Evolutionary conservation across 2,888 invertebrate species (phyloP), one percentile per base, ranked within the genome.

Genomic region (Trichopoda pennipes): DNA sequence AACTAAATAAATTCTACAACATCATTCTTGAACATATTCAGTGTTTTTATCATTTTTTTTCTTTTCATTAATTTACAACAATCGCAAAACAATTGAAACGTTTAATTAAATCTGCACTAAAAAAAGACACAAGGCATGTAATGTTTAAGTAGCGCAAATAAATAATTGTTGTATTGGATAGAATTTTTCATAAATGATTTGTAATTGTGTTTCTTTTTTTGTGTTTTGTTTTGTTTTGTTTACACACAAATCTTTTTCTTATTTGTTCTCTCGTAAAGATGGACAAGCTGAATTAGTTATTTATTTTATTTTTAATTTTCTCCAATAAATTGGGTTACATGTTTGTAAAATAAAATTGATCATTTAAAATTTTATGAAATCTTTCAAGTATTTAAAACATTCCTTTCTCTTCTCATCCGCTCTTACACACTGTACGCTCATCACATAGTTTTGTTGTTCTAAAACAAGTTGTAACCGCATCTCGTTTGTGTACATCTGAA

Each of bases 11-110:
- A 12, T 38, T 38, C 38, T 44, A 4, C 6, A n/a, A n/a, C 42
- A 14, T 44, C 42, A 14, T 44, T 44, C 1, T 49, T 28, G 8
- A 28, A 4, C 28, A 6, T 47, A 17, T 17, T 47, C n/a, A 72
- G 70, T 7, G 42, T 60, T 63, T 42, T 61, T 49, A 16, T 17
- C 47, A 10, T 56, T 53, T 55, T 55, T 32, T 9, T 66, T 60
- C 51, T 32, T 70, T 77, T 75, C 78, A 82, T 78, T 82, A 78
- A 82, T 79, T 82, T 82, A 75, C 70, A 75, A n/a, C 78, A 75
- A 82, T 72, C 75, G 70, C 81, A 72, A 82, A 82, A 82, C 81
- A 78, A 82, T 82, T 82, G 78, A 82, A 82, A 78, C 69, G 42
- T 78, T 75, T 82, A 82, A 82, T 78, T 81, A 66, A 75, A 78